Conservation (phyloP, 2,888 invertebrate genomes). For the Rhyacophila evoluta region DNA sequence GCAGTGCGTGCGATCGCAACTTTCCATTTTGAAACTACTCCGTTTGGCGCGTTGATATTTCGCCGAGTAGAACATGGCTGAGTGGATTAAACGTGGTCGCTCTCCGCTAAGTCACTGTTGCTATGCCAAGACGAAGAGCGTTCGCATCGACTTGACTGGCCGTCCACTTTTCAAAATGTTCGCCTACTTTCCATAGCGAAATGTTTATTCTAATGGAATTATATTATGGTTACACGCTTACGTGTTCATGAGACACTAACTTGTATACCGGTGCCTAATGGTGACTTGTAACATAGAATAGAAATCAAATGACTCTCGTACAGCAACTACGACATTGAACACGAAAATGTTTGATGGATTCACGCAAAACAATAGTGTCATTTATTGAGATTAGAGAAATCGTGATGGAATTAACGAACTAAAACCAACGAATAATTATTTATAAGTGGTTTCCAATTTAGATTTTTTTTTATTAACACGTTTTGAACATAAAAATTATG, state of each 20-base stretch:
- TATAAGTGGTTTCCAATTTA: no score
- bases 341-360: no score
- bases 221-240: neutral
- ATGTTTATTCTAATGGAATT: neutral
- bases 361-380: no score
- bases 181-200: conserved; percentile 10
- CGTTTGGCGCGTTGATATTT: conserved; percentile 3
- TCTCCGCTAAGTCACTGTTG: neutral
- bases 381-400: no score
- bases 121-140: neutral
- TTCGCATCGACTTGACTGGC: neutral
- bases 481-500: no score
- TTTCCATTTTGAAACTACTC: conserved; percentile 39
- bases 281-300: neutral
- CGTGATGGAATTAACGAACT: no score
- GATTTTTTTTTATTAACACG: no score
- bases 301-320: neutral
- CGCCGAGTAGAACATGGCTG: neutral
- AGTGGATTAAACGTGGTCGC: conserved; percentile 7
- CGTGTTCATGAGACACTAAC: neutral
- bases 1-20: conserved; percentile 38
- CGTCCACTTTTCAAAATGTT: conserved; percentile 1
- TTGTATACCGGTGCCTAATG: neutral
- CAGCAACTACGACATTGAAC: no score
- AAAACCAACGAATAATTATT: no score